phyloP scores from a whole-genome alignment of 2,113 vertebrate species.

The Neomonachus schauinslandi region DNA sequence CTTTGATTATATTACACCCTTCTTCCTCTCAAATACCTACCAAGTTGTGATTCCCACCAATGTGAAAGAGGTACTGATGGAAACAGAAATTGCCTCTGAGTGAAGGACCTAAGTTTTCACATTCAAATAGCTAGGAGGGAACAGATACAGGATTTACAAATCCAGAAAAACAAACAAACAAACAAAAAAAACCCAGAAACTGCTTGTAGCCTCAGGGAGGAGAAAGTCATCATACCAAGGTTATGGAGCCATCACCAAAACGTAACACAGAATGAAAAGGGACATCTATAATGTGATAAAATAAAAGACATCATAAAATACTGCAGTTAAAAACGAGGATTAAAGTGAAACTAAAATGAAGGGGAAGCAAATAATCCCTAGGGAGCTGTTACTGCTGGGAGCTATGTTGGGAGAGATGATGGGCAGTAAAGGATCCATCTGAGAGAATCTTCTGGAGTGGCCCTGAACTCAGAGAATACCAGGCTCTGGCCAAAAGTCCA shows the following conservation, averaged over 20 bases:
- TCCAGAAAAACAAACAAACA: rapidly evolving
- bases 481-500: neutral
- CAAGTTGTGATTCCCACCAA: neutral
- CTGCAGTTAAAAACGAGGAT: neutral
- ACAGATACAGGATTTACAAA: neutral
- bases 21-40: neutral
- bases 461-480: neutral
- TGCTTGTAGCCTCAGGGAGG: neutral
- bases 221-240: neutral
- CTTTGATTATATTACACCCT: neutral
- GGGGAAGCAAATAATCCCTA: neutral
- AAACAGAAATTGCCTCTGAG: neutral
- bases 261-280: neutral
- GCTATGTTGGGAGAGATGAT: neutral
- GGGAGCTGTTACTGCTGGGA: neutral
- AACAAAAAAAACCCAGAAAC: neutral
- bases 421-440: neutral
- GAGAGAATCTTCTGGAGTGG: neutral
- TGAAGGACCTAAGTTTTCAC: neutral
- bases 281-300: neutral
- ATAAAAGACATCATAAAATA: neutral
- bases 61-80: neutral
- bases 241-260: neutral
- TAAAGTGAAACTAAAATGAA: neutral
- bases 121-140: neutral